Base-by-base conservation (phyloP, 2,797 vertebrate species). In the Myotis planiceps region DNA sequence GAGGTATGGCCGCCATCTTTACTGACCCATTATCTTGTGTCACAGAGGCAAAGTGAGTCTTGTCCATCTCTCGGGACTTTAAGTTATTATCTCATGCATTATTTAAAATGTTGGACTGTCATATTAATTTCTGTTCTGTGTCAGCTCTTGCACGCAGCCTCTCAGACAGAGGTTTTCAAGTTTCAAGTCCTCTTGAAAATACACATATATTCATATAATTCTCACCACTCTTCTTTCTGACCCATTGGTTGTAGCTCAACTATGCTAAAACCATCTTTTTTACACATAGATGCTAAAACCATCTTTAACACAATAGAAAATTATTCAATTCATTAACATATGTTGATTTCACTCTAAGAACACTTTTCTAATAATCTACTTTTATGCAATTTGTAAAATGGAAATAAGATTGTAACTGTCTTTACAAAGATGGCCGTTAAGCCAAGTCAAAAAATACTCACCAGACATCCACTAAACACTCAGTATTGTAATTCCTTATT, bases 1-100 rank as follows among this genome's bases (percentile, higher is more conserved):
- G 99, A 99, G 99, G 99, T 99, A 98, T 15, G 97, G 10, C 87
- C 4, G 21, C 45, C 9, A 32, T 10, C 14, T 10, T 25, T 15
- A 21, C 51, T 5, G 18, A 29, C 32, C 18, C 39, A 2, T 10
- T 2, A 4, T 19, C 18, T 25, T 2, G 8, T 39, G 37, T 85
- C 47, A 1, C 1, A 29, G 16, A 66, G 32, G 13, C 10, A 4
- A 5, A 53, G 29, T 10, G 18, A 27, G 27, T 27, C 58, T 49
- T 13, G 2, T 27, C 45, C 1, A 8, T 9, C 80, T 68, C 27
- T 68, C 12, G 3, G 47, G 21, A 8, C 12, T 45, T 39, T 16
- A 49, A 42, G 16, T 25, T 42, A 12, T 63, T 47, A 27, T 75
- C 65, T 65, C 29, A 21, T 9, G 23, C 12, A 7, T 49, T 47